These are phyloP conservation scores for Arrhopalites spinosus DNA, from an alignment of 2,888 invertebrate genomes.

Conservation along the genomic window DNA sequence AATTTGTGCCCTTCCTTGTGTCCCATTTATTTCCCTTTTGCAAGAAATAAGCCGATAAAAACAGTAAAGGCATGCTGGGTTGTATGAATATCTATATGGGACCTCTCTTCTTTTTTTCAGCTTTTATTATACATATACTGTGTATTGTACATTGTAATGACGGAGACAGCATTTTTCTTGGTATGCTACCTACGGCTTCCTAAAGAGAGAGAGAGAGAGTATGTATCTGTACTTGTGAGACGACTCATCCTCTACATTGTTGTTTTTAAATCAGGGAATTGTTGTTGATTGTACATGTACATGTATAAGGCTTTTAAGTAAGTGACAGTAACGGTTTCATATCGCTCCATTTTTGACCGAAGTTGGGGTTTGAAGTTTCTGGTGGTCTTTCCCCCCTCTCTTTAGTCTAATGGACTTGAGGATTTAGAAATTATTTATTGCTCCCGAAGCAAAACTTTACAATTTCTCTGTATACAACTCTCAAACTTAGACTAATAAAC, in stretches of 20 bases:
- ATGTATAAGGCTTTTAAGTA: slow-evolving; percentile 12
- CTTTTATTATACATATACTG: neutral
- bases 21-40: slow-evolving; percentile 8
- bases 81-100: neutral
- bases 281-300: slow-evolving; percentile 9
- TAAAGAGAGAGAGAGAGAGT: no score
- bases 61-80: slow-evolving; percentile 17
- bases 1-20: slow-evolving; percentile 21
- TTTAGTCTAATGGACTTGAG: slow-evolving; percentile 15
- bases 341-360: slow-evolving; percentile 31
- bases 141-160: neutral
- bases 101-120: neutral
- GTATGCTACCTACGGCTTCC: neutral
- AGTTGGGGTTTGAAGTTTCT: slow-evolving; percentile 26
- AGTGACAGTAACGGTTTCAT: slow-evolving; percentile 33
- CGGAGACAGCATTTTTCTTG: neutral
- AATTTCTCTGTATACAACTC: neutral
- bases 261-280: slow-evolving; percentile 1
- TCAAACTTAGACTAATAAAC: slow-evolving; percentile 24
- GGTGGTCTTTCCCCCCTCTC: neutral
- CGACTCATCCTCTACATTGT: slow-evolving; percentile 9
- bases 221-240: no score
- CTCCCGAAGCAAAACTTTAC: neutral
- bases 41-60: slow-evolving; percentile 15
- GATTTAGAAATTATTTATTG: slow-evolving; percentile 7